Conservation (phyloP, 2,797 vertebrate genomes). For the Liparis tanakae region DNA sequence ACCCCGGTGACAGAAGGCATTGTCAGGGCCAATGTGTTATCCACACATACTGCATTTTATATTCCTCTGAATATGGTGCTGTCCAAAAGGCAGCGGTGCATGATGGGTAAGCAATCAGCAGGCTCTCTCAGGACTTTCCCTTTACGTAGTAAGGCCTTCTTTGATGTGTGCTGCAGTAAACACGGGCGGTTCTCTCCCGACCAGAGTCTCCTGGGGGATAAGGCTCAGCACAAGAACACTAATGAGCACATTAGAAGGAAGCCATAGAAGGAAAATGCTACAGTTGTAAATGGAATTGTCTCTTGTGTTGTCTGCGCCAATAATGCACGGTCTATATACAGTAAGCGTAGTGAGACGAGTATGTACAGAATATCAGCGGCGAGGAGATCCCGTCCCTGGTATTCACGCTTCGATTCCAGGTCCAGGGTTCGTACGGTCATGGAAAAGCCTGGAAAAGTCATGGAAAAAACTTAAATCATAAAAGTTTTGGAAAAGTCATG, state of each 20-base stretch:
- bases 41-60: slow-evolving; percentile 31
- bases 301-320: slow-evolving; percentile 58
- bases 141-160: slow-evolving; percentile 71
- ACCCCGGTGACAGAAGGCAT: slow-evolving; percentile 35
- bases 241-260: slow-evolving; percentile 86
- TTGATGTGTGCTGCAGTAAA: slow-evolving; percentile 84
- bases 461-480: no score
- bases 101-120: slow-evolving; percentile 77
- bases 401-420: background rate
- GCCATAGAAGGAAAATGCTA: slow-evolving; percentile 78
- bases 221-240: slow-evolving; percentile 79
- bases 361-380: background rate
- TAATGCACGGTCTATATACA: slow-evolving; percentile 44
- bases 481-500: no score
- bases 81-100: slow-evolving; percentile 72
- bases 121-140: slow-evolving; percentile 67
- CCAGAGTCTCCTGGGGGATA: slow-evolving; percentile 75
- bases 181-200: slow-evolving; percentile 74
- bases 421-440: no score
- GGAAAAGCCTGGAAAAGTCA: no score
- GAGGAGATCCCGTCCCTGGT: background rate
- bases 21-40: slow-evolving; percentile 21
- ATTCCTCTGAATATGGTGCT: slow-evolving; percentile 55
- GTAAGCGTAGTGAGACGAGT: slow-evolving; percentile 10
- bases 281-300: slow-evolving; percentile 81